phyloP scores from a whole-genome alignment of 2,113 vertebrate genomes.

The Urocolius indicus region DNA sequence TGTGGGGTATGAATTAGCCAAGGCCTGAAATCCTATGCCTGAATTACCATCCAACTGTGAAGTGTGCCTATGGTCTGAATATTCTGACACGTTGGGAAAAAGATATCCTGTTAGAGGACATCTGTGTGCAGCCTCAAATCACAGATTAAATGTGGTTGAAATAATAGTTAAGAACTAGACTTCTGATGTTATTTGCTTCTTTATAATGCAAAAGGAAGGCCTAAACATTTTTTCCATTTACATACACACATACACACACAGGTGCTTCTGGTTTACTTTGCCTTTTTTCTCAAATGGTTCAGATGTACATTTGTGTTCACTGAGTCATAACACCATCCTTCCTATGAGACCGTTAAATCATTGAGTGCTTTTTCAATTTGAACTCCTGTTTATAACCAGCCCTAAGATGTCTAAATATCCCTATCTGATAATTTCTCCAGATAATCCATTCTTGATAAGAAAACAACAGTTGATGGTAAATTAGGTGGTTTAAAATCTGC shows the following conservation, averaged over 20 bases:
- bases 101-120: not conserved
- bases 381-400: not conserved
- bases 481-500: not conserved
- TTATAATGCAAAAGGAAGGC: not conserved
- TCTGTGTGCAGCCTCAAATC: not conserved
- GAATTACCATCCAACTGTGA: not conserved
- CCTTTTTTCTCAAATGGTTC: not conserved
- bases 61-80: not conserved
- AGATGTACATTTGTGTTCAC: not conserved
- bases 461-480: not conserved
- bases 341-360: not conserved
- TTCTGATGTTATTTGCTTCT: not conserved
- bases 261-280: slow-evolving; percentile 6
- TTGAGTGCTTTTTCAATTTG: not conserved
- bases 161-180: not conserved
- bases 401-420: not conserved
- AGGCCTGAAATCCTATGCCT: not conserved
- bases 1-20: not conserved
- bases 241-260: not conserved
- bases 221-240: not conserved
- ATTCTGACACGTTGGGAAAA: not conserved
- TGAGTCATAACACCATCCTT: not conserved
- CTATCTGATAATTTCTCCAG: not conserved
- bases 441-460: not conserved
- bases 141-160: not conserved